phyloP scores from a whole-genome alignment of 2,113 vertebrate genomes.

The Oceanodroma tethys region DNA sequence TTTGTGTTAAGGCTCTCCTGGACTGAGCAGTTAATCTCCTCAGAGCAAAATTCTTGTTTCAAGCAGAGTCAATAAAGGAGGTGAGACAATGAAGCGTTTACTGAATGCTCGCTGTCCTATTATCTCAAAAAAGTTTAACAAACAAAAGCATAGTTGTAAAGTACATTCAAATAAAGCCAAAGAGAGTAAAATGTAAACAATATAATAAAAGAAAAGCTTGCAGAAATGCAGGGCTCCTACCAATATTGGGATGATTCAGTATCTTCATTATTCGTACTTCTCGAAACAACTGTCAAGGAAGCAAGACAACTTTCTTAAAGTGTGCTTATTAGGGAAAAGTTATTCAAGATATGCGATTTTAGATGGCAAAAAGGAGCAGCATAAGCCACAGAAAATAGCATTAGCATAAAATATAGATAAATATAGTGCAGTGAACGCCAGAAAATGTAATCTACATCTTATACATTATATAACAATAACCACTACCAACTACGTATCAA shows the following conservation, averaged over 20 bases:
- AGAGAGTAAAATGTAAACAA: not conserved
- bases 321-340: not conserved
- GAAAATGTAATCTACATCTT: not conserved
- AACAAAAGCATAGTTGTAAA: not conserved
- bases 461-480: not conserved
- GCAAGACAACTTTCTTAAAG: slow-evolving; percentile 31
- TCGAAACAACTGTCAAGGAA: slow-evolving; percentile 89
- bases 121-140: not conserved
- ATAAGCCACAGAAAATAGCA: not conserved
- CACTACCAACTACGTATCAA: not conserved
- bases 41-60: not conserved
- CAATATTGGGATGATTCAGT: slow-evolving; percentile 96
- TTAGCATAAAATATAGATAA: not conserved
- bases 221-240: slow-evolving; percentile 72
- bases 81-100: not conserved
- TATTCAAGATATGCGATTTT: not conserved
- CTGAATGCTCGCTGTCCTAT: not conserved
- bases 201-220: not conserved
- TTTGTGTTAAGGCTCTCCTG: not conserved
- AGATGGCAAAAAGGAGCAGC: not conserved
- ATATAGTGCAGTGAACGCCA: not conserved
- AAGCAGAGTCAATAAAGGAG: not conserved
- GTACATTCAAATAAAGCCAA: not conserved
- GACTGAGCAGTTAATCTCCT: not conserved
- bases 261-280: slow-evolving; percentile 99